Percentiles rank a stretch among this genome's conserved stretches.
These are phyloP conservation scores for Pterocles burchelli DNA, from an alignment of 2,113 vertebrate species.

Conservation along the genomic window DNA sequence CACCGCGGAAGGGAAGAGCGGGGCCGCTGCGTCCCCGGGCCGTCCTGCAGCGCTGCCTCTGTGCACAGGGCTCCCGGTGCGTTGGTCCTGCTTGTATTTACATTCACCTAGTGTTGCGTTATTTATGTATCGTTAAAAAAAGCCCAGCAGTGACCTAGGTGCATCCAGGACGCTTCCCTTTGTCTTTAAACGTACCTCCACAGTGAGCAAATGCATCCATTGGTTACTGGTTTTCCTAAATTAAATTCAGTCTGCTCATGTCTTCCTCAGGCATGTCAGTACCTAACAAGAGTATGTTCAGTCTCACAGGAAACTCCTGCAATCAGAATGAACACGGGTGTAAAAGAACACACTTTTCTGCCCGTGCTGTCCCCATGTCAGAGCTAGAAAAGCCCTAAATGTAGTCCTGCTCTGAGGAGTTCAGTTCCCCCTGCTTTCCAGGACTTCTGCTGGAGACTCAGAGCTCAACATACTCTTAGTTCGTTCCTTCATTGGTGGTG, in stretches of 20 bases:
- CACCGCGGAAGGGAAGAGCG: background rate
- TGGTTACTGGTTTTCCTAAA: background rate
- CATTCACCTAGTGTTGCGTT: rapidly evolving
- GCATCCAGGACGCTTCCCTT: background rate
- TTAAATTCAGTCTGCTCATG: background rate
- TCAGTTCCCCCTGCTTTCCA: background rate
- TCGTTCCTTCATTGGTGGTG: background rate
- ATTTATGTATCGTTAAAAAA: too few relatives aligned
- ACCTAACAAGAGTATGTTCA: background rate
- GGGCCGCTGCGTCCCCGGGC: background rate
- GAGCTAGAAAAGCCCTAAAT: background rate
- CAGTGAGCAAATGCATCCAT: background rate
- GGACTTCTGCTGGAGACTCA: background rate
- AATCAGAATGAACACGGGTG: background rate
- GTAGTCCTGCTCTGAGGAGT: background rate
- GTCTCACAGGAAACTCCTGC: background rate
- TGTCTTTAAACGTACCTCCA: background rate
- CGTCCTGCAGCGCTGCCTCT: background rate
- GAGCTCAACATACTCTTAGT: background rate
- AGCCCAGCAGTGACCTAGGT: too few relatives aligned
- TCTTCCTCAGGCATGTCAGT: background rate
- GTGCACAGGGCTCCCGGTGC: background rate
- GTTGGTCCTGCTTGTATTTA: rapidly evolving
- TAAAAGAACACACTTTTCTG: background rate
- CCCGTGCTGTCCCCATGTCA: background rate